Conservation (phyloP, 2,888 invertebrate genomes). For the Drosophila demipolita region DNA sequence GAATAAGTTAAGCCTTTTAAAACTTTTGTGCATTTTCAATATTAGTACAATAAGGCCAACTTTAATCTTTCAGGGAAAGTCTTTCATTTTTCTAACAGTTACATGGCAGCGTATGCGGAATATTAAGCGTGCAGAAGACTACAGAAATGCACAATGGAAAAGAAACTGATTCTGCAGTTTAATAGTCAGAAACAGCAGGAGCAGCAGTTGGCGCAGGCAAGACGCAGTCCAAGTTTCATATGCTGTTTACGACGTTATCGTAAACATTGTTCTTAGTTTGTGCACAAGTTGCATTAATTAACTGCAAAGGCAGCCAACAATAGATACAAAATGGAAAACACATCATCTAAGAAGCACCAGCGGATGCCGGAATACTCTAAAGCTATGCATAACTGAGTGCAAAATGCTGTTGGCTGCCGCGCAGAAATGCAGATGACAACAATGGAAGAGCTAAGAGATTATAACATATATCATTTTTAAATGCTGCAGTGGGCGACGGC, state of each 20-base stretch:
- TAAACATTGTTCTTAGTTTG: constrained; percentile 24
- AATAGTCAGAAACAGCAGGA: constrained; percentile 1
- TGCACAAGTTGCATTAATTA: constrained; percentile 53
- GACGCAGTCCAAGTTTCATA: constrained; percentile 25
- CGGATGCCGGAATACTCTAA: neutral
- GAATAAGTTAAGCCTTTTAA: neutral
- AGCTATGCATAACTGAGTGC: constrained; percentile 31
- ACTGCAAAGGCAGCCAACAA: constrained; percentile 40
- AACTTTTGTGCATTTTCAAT: constrained; percentile 22
- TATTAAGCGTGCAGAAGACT: constrained; percentile 23
- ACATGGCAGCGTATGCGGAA: constrained; percentile 47
- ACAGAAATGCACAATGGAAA: constrained; percentile 46
- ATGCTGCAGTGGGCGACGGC: constrained; percentile 19
- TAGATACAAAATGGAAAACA: constrained; percentile 40
- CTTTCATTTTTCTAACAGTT: constrained; percentile 10
- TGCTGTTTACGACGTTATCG: constrained; percentile 45
- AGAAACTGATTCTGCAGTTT: neutral
- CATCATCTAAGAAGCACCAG: neutral
- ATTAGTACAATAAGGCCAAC: constrained; percentile 5
- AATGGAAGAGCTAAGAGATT: constrained; percentile 5
- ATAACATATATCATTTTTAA: constrained; percentile 25
- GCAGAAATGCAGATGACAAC: constrained; percentile 29
- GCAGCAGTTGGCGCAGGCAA: constrained; percentile 24
- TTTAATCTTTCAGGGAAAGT: constrained; percentile 5
- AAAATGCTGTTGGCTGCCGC: constrained; percentile 38